Conservation (phyloP, 2,797 vertebrate species). For the Argyrosomus regius region DNA sequence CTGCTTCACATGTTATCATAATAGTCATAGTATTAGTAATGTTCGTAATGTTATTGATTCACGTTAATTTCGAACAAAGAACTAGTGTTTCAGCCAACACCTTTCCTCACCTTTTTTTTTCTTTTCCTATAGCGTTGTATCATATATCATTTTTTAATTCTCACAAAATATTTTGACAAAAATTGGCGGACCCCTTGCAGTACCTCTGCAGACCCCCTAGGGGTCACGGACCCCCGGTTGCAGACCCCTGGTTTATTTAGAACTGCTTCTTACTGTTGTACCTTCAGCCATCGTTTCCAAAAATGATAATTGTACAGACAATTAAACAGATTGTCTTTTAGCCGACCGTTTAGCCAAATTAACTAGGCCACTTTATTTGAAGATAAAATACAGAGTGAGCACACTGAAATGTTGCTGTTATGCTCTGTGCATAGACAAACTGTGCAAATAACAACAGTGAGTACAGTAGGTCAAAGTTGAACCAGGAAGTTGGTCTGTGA, state of each 20-base stretch:
- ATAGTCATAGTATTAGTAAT: too few relatives aligned
- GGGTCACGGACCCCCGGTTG: too few relatives aligned
- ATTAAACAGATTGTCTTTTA: background rate
- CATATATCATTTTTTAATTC: too few relatives aligned
- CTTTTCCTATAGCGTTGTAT: too few relatives aligned
- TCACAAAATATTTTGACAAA: too few relatives aligned
- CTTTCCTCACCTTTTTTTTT: too few relatives aligned
- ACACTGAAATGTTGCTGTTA: background rate
- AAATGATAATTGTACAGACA: background rate
- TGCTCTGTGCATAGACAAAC: background rate
- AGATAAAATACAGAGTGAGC: background rate
- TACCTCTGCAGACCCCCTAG: too few relatives aligned
- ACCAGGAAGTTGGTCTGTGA: background rate
- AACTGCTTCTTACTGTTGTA: background rate
- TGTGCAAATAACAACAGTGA: background rate
- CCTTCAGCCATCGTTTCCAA: background rate
- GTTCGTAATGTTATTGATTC: too few relatives aligned
- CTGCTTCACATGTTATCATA: too few relatives aligned
- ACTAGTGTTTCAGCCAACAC: too few relatives aligned
- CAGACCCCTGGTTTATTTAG: background rate
- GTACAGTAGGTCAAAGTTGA: background rate
- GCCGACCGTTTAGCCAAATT: background rate
- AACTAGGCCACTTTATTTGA: background rate
- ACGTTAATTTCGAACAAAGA: too few relatives aligned
- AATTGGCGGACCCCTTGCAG: too few relatives aligned